These are phyloP conservation scores for Petrophora chlorosata DNA, from an alignment of 2,888 invertebrate genomes.

Conservation along the genomic window DNA sequence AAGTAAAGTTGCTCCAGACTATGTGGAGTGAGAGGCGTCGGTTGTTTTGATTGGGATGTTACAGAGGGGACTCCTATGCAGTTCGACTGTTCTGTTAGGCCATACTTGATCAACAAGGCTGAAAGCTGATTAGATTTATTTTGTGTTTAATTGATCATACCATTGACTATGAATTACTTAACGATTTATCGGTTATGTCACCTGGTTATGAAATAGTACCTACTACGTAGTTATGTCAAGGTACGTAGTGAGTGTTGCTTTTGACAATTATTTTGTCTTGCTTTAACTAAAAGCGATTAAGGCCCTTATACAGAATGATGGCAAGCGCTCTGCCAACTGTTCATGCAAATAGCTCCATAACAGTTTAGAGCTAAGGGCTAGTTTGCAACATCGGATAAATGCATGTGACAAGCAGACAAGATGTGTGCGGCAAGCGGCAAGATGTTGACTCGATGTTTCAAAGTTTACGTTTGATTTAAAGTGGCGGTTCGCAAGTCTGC, in stretches of 20 bases:
- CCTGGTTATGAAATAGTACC: too few species aligned
- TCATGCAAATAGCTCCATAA: slow-evolving; percentile 54
- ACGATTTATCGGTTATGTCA: too few species aligned
- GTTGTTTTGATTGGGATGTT: not conserved
- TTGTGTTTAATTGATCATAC: too few species aligned
- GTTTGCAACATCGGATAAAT: slow-evolving; percentile 43
- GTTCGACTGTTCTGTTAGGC: not conserved
- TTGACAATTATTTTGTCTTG: too few species aligned
- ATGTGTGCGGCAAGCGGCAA: slow-evolving; percentile 31
- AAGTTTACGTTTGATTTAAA: slow-evolving; percentile 26
- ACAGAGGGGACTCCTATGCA: not conserved
- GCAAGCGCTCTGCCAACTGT: not conserved
- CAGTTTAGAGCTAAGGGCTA: slow-evolving; percentile 48
- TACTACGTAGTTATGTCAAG: too few species aligned
- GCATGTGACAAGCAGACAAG: slow-evolving; percentile 42
- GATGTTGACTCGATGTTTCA: slow-evolving; percentile 21
- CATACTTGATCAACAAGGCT: too few species aligned
- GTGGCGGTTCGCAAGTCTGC: slow-evolving; percentile 13
- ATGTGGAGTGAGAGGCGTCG: not conserved
- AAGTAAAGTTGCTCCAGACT: slow-evolving; percentile 55
- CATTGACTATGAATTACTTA: too few species aligned
- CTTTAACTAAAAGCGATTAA: not conserved
- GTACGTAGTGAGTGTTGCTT: too few species aligned
- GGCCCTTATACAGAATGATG: not conserved
- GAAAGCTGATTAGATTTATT: too few species aligned